Conservation (phyloP, 2,113 vertebrate genomes). For the Mionectes macconnelli region DNA sequence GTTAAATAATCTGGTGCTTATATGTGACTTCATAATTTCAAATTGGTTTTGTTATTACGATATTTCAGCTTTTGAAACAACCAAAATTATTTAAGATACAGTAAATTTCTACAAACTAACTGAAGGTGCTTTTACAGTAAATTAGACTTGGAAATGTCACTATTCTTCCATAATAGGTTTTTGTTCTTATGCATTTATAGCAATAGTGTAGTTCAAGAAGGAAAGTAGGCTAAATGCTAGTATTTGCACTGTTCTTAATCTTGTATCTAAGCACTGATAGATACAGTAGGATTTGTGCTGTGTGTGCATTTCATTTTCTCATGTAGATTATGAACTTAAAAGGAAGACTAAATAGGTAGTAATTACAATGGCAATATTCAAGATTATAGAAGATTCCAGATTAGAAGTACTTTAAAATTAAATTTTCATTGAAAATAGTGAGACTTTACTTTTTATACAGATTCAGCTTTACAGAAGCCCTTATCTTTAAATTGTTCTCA, state of each 20-base stretch:
- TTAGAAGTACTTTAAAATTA: neutral
- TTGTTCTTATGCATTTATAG: constrained; percentile 4
- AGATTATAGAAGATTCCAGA: neutral
- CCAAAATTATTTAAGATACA: neutral
- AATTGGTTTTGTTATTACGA: neutral
- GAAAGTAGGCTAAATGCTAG: neutral
- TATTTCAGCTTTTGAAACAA: constrained; percentile 11
- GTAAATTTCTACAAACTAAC: neutral
- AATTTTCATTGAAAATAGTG: neutral
- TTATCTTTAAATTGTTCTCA: neutral
- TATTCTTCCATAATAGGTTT: neutral
- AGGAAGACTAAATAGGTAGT: neutral
- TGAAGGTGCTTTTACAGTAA: constrained; percentile 47
- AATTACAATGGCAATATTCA: neutral
- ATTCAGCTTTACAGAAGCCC: neutral
- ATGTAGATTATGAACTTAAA: neutral
- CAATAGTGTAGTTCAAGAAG: constrained; percentile 29
- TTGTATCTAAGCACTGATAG: neutral
- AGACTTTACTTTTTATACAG: neutral
- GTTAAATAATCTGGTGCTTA: constrained; percentile 38
- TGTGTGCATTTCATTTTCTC: constrained; percentile 18
- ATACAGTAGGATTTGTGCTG: constrained; percentile 4
- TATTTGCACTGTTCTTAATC: constrained; percentile 26
- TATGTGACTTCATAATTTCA: neutral
- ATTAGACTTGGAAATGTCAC: neutral